Evolutionary conservation across 2,797 vertebrate genomes (phyloP).

Genomic region (Bovichtus variegatus): DNA sequence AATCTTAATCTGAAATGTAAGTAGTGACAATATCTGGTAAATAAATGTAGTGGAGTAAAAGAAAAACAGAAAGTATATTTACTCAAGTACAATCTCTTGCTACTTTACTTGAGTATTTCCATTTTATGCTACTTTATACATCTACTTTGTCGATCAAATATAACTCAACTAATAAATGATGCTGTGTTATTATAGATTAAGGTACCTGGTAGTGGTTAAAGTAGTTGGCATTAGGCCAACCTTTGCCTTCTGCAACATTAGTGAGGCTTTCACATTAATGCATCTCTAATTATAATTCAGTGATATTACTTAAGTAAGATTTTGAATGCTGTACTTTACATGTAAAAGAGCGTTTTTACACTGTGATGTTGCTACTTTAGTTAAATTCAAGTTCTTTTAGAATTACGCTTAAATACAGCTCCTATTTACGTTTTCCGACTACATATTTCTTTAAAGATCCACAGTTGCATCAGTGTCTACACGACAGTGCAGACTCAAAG

Average conservation of each 20-base stretch:
- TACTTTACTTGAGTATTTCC: not conserved
- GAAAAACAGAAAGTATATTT: too few species aligned
- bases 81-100: not conserved
- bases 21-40: not conserved
- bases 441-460: not conserved
- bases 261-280: not conserved
- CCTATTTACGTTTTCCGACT: not conserved
- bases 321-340: not conserved
- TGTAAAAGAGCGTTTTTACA: not conserved
- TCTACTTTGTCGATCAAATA: not conserved
- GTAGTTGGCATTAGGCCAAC: not conserved
- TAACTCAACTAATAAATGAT: not conserved
- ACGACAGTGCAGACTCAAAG: constrained; percentile 4
- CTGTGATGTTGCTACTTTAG: too few species aligned
- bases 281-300: not conserved
- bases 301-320: not conserved
- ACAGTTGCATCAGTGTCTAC: constrained; percentile 4
- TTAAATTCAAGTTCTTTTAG: not conserved
- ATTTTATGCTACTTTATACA: not conserved
- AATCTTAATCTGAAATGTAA: not conserved
- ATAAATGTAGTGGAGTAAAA: not conserved
- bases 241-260: not conserved
- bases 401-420: not conserved
- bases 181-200: not conserved
- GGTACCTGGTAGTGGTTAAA: not conserved